Percentiles rank a stretch among this genome's conserved stretches.
Conservation (phyloP, 53 echinoderm and acorn worm species). For the Paracentrotus lividus region DNA sequence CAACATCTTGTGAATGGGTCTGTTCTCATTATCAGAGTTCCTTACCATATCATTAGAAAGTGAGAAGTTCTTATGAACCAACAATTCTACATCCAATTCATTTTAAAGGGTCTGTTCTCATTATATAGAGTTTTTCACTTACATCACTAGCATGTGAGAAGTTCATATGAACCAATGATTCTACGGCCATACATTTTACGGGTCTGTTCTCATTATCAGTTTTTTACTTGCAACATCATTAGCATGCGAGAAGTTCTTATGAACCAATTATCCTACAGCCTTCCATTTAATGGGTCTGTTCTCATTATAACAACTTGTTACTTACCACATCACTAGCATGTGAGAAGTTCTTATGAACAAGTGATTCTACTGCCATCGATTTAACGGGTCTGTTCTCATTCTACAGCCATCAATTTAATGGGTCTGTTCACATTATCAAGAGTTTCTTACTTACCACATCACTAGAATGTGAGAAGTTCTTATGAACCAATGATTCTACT, state of each 20-base stretch:
- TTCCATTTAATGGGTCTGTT: constrained; percentile 83
- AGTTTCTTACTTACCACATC: constrained; percentile 89
- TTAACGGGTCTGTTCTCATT: constrained; percentile 99
- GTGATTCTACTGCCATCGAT: constrained; percentile 97
- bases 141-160: constrained; percentile 96
- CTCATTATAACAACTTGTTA: not conserved
- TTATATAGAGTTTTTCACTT: constrained; percentile 43
- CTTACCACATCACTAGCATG: constrained; percentile 97
- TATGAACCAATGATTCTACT: constrained; percentile 91
- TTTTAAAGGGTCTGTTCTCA: not conserved
- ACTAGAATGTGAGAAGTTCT: constrained; percentile 89
- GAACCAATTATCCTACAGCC: constrained; percentile 94
- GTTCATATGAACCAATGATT: constrained; percentile 89
- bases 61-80: no score
- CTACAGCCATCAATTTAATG: no score
- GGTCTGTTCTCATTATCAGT: not conserved
- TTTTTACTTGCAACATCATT: constrained; percentile 93
- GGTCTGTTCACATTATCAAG: not conserved
- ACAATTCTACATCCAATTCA: no score
- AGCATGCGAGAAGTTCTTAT: constrained; percentile 87
- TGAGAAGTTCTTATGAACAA: constrained; percentile 89
- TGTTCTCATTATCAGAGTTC: no score
- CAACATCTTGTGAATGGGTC: no score
- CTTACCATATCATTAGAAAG: no score
- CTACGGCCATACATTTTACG: no score